phyloP scores from a whole-genome alignment of 2,113 vertebrate species.

The Pelecanus crispus region DNA sequence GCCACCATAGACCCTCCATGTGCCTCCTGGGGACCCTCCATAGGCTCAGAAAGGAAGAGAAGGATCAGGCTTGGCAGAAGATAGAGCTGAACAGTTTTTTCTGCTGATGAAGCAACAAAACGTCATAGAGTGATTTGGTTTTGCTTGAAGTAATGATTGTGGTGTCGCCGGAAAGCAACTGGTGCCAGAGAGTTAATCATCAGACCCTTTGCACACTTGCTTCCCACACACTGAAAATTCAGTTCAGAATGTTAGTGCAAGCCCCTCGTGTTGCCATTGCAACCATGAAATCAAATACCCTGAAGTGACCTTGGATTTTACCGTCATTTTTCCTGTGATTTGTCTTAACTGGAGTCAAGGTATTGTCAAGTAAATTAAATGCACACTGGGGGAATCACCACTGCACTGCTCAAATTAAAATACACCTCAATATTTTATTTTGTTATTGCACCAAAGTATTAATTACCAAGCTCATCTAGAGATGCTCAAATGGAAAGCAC shows the following conservation, averaged over 20 bases:
- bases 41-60: not conserved
- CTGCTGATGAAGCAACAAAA: constrained; percentile 44
- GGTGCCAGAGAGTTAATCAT: constrained; percentile 37
- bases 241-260: not conserved
- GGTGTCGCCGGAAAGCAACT: not conserved
- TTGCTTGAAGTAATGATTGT: constrained; percentile 36
- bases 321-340: not conserved
- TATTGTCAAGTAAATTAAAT: not conserved
- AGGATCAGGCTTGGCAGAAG: constrained; percentile 19
- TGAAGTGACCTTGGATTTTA: not conserved
- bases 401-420: not conserved
- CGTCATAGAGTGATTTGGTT: not conserved
- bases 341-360: not conserved
- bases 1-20: not conserved
- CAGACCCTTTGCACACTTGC: constrained; percentile 13
- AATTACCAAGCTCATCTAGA: not conserved
- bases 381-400: rapidly evolving
- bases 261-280: not conserved
- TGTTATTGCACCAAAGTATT: not conserved
- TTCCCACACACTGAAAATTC: constrained; percentile 16
- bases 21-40: not conserved
- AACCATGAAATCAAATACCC: not conserved
- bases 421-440: not conserved
- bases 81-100: not conserved
- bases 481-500: not conserved